Base-by-base conservation (phyloP, 2,113 vertebrate species). In the Jaculus jaculus region DNA sequence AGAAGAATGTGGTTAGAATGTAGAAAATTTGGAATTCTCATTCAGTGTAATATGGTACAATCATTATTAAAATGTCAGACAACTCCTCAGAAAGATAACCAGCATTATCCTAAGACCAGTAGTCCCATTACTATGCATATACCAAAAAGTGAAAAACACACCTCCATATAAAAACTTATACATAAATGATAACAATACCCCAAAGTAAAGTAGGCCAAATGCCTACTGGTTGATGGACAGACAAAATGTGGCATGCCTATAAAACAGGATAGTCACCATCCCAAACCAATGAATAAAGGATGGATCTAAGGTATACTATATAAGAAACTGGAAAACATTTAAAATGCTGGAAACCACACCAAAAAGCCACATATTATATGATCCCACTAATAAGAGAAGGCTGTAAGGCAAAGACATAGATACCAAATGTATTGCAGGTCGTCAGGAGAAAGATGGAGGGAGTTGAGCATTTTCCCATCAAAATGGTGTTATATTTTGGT, bases 31-130 rank as follows among this genome's bases (percentile, higher is more conserved):
- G 4, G 11, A 84, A 58, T 4, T 23, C 4, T 79, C 20, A 24
- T 73, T 16, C 15, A 82, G 28, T 66, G 9, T 77, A 61, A 81
- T 80, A 75, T 28, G 32, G 34, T 89, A 71, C 0, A 34, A 3
- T 16, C 24, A 69, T 68, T 81, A 84, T 84, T 18, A 73, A 82
- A 78, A 15, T 23, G 7, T 68, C 30, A 51, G 65, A 13, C 16
- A 85, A 32, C 39, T 90, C 60, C 21, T 78, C 82, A 73, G 87
- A 69, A 15, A 18, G 17, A 63, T 84, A 85, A 95, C 81, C 34
- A 87, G 28, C 30, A 3, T 82, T 73, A 68, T 18, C 42, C 16
- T 20, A 68, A 63, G 69, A 74, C 23, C 68, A 66, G 12, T 77
- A 86, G 60, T 66, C 89, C 7, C 20, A 79, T n/a, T 69, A 13